phyloP scores from a whole-genome alignment of 23 tunicate species.

The Aplidium turbinatum region DNA sequence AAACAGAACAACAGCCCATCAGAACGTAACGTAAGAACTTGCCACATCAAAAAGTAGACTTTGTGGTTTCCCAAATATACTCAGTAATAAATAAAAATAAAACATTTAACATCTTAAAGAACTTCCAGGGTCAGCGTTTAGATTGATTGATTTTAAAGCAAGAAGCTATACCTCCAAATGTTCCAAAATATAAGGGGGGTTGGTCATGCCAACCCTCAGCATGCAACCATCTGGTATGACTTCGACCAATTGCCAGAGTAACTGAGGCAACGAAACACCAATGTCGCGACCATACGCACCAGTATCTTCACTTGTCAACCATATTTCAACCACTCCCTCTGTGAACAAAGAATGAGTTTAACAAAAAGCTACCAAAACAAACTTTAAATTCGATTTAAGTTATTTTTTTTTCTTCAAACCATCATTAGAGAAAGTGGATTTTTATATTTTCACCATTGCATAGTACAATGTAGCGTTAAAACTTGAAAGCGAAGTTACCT shows the following conservation, averaged over 20 bases:
- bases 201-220: slow-evolving; percentile 99
- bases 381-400: too few species aligned
- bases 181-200: slow-evolving; percentile 98
- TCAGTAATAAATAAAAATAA: too few species aligned
- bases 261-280: slow-evolving; percentile 78
- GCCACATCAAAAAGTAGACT: too few species aligned
- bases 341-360: not conserved
- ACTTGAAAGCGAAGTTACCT: slow-evolving; percentile 32
- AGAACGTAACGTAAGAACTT: too few species aligned
- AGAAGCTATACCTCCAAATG: slow-evolving; percentile 71
- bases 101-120: too few species aligned
- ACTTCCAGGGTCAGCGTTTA: too few species aligned
- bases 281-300: slow-evolving; percentile 99
- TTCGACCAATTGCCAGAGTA: slow-evolving; percentile 83
- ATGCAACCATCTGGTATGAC: slow-evolving; percentile 98
- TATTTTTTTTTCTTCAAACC: too few species aligned
- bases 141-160: too few species aligned
- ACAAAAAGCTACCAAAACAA: not conserved
- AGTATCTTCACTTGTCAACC: slow-evolving; percentile 99
- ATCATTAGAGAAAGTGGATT: too few species aligned
- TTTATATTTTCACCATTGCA: too few species aligned
- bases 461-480: not conserved
- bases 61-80: too few species aligned
- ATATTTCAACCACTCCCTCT: slow-evolving; percentile 98
- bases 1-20: too few species aligned